These are phyloP conservation scores for Sebastes elongatus DNA, from an alignment of 2,797 vertebrate genomes.

Conservation along the genomic window DNA sequence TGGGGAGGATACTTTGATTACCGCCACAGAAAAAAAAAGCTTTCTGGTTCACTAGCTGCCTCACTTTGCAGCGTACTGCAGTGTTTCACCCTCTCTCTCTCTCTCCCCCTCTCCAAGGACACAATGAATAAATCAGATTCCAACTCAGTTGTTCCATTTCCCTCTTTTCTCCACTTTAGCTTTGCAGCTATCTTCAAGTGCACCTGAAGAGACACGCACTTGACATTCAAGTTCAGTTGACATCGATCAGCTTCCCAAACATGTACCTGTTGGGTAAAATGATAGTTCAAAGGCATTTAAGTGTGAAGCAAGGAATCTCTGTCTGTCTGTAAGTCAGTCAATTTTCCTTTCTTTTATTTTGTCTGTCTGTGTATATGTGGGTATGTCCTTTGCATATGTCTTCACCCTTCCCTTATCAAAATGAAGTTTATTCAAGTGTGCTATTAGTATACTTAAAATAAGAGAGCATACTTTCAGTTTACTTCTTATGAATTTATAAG, in stretches of 20 bases:
- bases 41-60: constrained; percentile 63
- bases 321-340: not conserved
- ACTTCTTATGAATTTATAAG: no score
- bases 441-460: no score
- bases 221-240: constrained; percentile 45
- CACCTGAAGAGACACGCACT: constrained; percentile 80
- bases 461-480: no score
- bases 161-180: constrained; percentile 88
- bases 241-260: constrained; percentile 49
- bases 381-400: not conserved
- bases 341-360: no score
- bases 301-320: not conserved
- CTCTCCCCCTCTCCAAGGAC: constrained; percentile 52
- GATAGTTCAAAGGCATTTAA: constrained; percentile 3
- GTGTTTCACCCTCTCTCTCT: constrained; percentile 43
- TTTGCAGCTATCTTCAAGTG: constrained; percentile 88
- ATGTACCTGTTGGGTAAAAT: constrained; percentile 21
- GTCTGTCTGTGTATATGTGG: not conserved
- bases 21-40: constrained; percentile 32
- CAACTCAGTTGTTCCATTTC: constrained; percentile 89
- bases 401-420: no score
- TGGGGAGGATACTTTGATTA: constrained; percentile 68
- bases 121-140: constrained; percentile 75
- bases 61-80: constrained; percentile 55
- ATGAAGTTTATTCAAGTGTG: no score